Conservation (phyloP, 2,888 invertebrate species). For the Habrosyne pyritoides region DNA sequence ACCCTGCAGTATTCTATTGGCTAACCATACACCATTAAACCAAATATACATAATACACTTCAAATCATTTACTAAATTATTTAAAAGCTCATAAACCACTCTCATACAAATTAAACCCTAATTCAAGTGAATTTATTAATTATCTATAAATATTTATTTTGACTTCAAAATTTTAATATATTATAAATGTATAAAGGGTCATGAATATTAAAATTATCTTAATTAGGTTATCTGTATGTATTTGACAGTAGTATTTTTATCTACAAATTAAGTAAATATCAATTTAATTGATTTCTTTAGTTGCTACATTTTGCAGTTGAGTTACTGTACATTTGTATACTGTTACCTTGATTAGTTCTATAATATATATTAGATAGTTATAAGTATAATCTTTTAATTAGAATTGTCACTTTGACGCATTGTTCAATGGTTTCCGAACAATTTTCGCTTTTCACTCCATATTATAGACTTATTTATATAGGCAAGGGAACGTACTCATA, state of each 20-base stretch:
- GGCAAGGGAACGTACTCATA: too few relatives aligned
- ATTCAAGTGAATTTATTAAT: too few relatives aligned
- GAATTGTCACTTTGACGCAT: conserved; percentile 36
- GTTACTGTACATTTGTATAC: not conserved
- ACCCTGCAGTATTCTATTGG: too few relatives aligned
- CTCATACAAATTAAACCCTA: too few relatives aligned
- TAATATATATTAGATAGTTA: too few relatives aligned
- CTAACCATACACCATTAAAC: too few relatives aligned
- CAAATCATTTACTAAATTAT: too few relatives aligned
- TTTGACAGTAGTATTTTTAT: not conserved
- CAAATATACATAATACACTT: too few relatives aligned
- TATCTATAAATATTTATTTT: not conserved
- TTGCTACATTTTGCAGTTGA: not conserved
- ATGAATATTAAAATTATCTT: not conserved
- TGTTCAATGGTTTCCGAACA: conserved; percentile 39
- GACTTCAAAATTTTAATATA: not conserved
- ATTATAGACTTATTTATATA: not conserved
- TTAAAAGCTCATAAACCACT: too few relatives aligned
- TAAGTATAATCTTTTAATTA: conserved; percentile 40
- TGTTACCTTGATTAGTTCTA: conserved; percentile 13
- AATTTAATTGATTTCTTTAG: not conserved
- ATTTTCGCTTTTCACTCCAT: conserved; percentile 42
- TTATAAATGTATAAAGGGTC: not conserved
- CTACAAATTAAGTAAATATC: not conserved
- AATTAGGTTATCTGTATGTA: not conserved